Evolutionary conservation across 2,888 invertebrate genomes (phyloP).

Genomic region (Acanthopleura granulata): DNA sequence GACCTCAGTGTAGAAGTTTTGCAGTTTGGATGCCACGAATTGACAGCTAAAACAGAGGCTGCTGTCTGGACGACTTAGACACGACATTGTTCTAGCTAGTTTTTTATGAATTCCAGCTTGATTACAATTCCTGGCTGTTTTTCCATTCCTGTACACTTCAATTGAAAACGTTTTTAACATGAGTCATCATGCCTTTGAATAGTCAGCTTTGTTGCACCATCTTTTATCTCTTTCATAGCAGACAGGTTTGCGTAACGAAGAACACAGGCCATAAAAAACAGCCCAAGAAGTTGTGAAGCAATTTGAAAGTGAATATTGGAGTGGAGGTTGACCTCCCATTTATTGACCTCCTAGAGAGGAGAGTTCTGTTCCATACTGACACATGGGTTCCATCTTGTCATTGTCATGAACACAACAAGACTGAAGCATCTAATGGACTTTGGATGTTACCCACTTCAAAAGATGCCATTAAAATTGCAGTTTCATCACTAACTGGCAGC

Average conservation of each 20-base stretch:
- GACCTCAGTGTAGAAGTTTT: too few relatives aligned
- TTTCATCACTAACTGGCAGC: not conserved
- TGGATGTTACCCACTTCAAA: not conserved
- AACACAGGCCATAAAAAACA: not conserved
- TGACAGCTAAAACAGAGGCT: too few relatives aligned
- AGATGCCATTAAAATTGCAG: slow-evolving; percentile 9
- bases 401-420: not conserved
- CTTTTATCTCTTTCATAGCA: slow-evolving; percentile 6
- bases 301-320: not conserved
- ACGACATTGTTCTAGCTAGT: not conserved
- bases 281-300: not conserved
- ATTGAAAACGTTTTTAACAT: not conserved
- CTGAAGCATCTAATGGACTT: not conserved
- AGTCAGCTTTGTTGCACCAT: not conserved
- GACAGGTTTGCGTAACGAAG: not conserved
- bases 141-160: slow-evolving; percentile 6
- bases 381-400: not conserved
- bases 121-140: not conserved
- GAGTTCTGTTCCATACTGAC: slow-evolving; percentile 5
- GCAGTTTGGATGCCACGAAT: too few relatives aligned
- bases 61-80: not conserved
- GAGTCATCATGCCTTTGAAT: not conserved
- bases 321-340: not conserved
- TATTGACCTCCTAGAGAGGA: slow-evolving; percentile 1
- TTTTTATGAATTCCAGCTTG: not conserved